Conservation (phyloP, 2,113 vertebrate genomes). For the Catagonus wagneri region DNA sequence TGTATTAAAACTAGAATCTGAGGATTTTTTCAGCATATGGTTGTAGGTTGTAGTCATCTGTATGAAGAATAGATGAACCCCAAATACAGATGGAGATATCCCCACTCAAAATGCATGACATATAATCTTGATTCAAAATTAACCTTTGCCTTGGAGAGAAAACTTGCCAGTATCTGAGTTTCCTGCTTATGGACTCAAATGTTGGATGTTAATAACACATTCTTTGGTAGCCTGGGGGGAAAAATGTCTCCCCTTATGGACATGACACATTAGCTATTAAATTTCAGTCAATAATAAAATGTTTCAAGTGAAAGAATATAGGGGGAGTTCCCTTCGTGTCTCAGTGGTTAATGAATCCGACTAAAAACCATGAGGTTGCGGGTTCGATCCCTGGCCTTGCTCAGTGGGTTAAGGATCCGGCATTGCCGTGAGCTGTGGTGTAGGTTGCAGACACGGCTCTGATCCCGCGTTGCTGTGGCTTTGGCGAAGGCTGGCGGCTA, state of each 20-base stretch:
- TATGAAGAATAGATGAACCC: not conserved
- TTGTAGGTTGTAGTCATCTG: not conserved
- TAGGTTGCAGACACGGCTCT: no score
- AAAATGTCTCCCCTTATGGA: not conserved
- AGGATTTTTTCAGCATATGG: not conserved
- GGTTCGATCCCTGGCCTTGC: no score
- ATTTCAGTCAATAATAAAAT: not conserved
- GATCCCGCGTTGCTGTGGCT: no score
- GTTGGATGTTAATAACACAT: not conserved
- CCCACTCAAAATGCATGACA: not conserved
- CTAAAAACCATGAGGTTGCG: no score
- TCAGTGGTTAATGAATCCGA: no score
- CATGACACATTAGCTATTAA: not conserved
- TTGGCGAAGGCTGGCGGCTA: no score
- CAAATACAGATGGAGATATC: not conserved
- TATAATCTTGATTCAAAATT: not conserved
- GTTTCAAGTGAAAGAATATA: not conserved
- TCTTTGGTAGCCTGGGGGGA: not conserved
- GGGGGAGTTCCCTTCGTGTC: no score
- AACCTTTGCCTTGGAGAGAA: not conserved
- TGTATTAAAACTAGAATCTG: not conserved
- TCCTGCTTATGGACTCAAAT: not conserved
- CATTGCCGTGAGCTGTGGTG: no score
- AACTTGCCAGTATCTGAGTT: not conserved
- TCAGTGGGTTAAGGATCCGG: no score